Evolutionary conservation across 2,113 vertebrate genomes (phyloP).

Genomic region (Seriola quinqueradiata): DNA sequence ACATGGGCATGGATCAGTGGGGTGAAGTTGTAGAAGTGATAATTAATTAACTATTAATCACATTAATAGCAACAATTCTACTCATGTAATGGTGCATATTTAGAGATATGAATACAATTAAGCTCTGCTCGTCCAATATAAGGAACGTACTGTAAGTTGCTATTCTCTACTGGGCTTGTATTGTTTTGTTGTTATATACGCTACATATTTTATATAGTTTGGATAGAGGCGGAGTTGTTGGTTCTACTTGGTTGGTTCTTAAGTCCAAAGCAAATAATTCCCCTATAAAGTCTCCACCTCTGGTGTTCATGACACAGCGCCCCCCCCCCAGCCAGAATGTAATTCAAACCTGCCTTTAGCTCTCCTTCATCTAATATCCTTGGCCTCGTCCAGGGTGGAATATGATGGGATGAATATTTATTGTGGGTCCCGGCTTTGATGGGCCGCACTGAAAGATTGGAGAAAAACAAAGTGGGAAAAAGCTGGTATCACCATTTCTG

Average conservation of each 20-base stretch:
- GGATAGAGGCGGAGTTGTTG: not conserved
- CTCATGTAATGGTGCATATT: not conserved
- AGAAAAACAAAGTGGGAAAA: conserved; percentile 51
- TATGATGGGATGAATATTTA: conserved; percentile 74
- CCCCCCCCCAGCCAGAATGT: conserved; percentile 20
- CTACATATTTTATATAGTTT: not conserved
- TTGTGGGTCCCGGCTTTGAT: conserved; percentile 52
- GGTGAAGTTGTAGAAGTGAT: not conserved
- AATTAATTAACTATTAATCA: not conserved
- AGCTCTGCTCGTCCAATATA: not conserved
- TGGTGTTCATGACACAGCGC: conserved; percentile 14
- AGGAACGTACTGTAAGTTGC: not conserved
- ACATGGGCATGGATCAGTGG: not conserved
- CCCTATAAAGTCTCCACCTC: not conserved
- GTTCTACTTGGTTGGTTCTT: not conserved
- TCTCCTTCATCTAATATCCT: conserved; percentile 62
- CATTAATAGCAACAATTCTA: not conserved
- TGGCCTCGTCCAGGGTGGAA: conserved; percentile 46
- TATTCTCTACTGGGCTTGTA: not conserved
- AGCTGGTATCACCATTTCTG: conserved; percentile 62
- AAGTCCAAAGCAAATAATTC: not conserved
- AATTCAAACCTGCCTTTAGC: conserved; percentile 58
- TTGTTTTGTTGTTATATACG: not conserved
- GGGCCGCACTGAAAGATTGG: conserved; percentile 37
- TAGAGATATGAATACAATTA: not conserved